Evolutionary conservation across 2,113 vertebrate genomes (phyloP).

Genomic region (Cottus gobio): DNA sequence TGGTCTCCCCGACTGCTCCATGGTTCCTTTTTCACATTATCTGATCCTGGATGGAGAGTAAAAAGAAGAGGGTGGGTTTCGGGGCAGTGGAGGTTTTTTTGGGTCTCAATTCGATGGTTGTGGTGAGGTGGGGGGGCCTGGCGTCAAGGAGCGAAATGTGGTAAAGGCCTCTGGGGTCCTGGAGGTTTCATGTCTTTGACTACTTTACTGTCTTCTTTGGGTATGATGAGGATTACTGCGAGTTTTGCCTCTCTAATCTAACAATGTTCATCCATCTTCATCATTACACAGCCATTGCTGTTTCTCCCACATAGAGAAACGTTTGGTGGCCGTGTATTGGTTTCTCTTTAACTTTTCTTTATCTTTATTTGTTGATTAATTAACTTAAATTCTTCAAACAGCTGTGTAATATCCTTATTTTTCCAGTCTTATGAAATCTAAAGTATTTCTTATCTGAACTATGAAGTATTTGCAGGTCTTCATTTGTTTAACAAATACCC

Average conservation of each 20-base stretch:
- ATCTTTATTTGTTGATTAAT: not conserved
- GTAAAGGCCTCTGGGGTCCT: constrained; percentile 55
- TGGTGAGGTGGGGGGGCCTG: constrained; percentile 45
- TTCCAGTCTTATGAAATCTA: not conserved
- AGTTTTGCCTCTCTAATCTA: constrained; percentile 48
- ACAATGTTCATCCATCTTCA: constrained; percentile 54
- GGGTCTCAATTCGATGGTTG: constrained; percentile 63
- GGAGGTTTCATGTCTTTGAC: constrained; percentile 56
- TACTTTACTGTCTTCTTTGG: constrained; percentile 49
- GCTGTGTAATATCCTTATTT: constrained; percentile 17
- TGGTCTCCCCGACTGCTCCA: constrained; percentile 73
- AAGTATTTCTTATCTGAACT: constrained; percentile 4
- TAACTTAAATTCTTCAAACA: not conserved
- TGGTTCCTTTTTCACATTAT: constrained; percentile 84
- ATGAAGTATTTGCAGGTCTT: constrained; percentile 5
- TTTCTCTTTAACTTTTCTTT: constrained; percentile 4
- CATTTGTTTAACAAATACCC: not conserved
- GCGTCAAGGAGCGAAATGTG: constrained; percentile 43
- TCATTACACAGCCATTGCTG: constrained; percentile 19
- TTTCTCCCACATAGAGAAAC: constrained; percentile 1
- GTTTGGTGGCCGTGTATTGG: not conserved
- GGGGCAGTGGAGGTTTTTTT: constrained; percentile 34
- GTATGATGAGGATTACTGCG: constrained; percentile 57
- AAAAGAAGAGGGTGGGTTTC: constrained; percentile 59
- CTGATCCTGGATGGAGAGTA: constrained; percentile 73